These are phyloP conservation scores for Nomada lathburiana DNA, from an alignment of 2,888 invertebrate species.

Conservation along the genomic window DNA sequence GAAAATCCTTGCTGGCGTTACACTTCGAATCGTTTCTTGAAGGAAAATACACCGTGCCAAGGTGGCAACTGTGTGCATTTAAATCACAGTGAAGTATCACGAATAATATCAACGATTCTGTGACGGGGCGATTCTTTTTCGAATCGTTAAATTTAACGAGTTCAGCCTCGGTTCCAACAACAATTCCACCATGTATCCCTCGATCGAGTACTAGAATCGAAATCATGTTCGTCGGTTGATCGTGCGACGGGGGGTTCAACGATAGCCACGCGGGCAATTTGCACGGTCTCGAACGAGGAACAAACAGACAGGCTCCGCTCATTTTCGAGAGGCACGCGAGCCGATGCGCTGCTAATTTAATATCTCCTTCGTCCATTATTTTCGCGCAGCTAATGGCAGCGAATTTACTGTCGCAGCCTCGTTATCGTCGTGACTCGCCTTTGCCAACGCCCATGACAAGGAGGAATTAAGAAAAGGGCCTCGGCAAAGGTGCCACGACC, in stretches of 20 bases:
- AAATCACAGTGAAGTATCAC: too few species aligned
- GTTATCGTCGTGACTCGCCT: conserved; percentile 74
- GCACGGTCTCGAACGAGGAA: not conserved
- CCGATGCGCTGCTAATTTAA: conserved; percentile 80
- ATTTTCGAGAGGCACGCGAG: conserved; percentile 45
- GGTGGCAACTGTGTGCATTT: too few species aligned
- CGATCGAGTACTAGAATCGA: too few species aligned
- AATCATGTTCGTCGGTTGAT: not conserved
- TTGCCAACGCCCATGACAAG: conserved; percentile 18
- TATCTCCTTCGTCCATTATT: conserved; percentile 82
- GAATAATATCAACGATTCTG: too few species aligned
- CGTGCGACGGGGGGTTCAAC: not conserved
- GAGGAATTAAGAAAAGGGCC: conserved; percentile 9
- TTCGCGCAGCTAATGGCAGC: conserved; percentile 82
- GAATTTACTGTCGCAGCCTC: conserved; percentile 80
- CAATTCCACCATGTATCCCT: too few species aligned
- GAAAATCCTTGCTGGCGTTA: too few species aligned
- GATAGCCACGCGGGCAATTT: conserved; percentile 16
- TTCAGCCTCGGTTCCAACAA: too few species aligned
- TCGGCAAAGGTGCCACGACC: not conserved
- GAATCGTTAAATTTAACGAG: too few species aligned
- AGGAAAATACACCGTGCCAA: too few species aligned
- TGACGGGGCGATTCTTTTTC: too few species aligned
- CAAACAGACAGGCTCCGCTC: conserved; percentile 4
- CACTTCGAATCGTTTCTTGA: too few species aligned